Evolutionary conservation across 2,797 vertebrate genomes (phyloP).

Genomic region (Poecile montanus): DNA sequence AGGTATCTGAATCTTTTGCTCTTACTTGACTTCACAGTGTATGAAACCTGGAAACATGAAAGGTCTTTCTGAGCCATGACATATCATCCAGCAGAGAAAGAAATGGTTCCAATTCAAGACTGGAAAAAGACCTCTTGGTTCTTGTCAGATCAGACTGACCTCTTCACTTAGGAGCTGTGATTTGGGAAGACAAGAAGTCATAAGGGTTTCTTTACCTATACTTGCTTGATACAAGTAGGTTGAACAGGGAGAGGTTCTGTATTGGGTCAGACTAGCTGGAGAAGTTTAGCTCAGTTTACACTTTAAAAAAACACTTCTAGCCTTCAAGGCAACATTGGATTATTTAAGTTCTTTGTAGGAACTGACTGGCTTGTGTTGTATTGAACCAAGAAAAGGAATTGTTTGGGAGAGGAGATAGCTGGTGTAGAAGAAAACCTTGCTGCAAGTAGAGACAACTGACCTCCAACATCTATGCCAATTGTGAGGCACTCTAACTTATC

Average conservation of each 20-base stretch:
- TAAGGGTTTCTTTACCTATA: not conserved
- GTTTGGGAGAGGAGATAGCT: not conserved
- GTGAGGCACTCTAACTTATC: not conserved
- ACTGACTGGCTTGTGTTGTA: not conserved
- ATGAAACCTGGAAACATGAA: not conserved
- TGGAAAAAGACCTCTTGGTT: not conserved
- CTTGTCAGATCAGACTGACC: not conserved
- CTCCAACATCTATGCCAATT: not conserved
- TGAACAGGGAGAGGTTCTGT: not conserved
- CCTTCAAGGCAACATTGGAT: not conserved
- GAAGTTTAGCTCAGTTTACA: not conserved
- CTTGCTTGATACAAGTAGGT: rapidly evolving
- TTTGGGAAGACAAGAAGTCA: not conserved
- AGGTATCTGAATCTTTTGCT: not conserved
- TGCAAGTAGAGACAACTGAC: not conserved
- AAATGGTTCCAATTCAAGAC: not conserved
- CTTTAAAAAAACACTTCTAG: not conserved
- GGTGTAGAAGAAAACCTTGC: not conserved
- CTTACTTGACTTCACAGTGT: not conserved
- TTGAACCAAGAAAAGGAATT: not conserved
- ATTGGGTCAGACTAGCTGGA: not conserved
- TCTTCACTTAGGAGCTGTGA: not conserved
- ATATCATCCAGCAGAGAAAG: not conserved
- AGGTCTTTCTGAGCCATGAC: not conserved
- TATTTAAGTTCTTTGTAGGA: not conserved